Conservation (phyloP, 35 echinoderm and acorn worm species). For the Lytechinus variegatus region DNA sequence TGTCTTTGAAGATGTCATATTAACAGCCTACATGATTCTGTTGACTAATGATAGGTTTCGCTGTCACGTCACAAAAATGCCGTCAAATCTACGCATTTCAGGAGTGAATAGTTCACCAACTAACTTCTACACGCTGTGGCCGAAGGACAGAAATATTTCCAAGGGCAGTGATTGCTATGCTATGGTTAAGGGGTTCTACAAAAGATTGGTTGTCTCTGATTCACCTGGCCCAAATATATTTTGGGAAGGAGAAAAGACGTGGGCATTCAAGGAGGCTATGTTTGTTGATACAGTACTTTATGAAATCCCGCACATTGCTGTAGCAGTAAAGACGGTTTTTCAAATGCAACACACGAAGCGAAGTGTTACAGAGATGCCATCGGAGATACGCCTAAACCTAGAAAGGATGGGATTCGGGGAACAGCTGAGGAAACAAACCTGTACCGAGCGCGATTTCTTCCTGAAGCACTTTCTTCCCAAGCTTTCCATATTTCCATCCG, state of each 20-base stretch:
- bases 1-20: conserved; percentile 58
- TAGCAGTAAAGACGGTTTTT: not conserved
- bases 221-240: not conserved
- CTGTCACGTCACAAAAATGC: not conserved
- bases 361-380: not conserved
- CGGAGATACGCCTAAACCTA: not conserved
- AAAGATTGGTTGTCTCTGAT: not conserved
- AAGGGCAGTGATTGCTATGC: conserved; percentile 42
- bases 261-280: conserved; percentile 12
- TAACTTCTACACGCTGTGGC: conserved; percentile 64
- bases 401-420: too few relatives aligned
- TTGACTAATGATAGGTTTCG: conserved; percentile 42
- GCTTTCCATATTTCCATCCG: not conserved
- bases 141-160: not conserved
- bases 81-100: not conserved
- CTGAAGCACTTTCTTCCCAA: not conserved
- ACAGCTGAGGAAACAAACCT: not conserved
- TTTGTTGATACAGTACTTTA: not conserved
- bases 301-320: not conserved
- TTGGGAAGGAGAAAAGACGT: conserved; percentile 1
- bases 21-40: conserved; percentile 57
- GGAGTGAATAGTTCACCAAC: not conserved
- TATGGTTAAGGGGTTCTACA: conserved; percentile 56
- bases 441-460: not conserved
- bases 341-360: not conserved